Evolutionary conservation across 2,113 vertebrate genomes (phyloP), one percentile per base, ranked within the genome.

Genomic region (Atlantisia rogersi): DNA sequence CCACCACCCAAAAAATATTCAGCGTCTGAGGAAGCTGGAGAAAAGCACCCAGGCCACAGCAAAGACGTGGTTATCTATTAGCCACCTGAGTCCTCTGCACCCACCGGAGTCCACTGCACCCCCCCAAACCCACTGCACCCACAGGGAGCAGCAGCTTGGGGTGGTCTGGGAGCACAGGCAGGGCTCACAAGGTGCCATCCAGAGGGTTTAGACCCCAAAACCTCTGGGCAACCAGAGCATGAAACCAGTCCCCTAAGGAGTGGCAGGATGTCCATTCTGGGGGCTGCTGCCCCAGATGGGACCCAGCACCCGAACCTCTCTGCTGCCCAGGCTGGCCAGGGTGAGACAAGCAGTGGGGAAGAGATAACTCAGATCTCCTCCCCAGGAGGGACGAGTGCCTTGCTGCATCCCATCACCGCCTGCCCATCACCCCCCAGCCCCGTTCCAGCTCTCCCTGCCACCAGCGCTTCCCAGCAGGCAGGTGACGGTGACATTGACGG

Each of bases 121-220:
- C 17, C 11, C 6, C 11, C 32, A 7, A 70, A 50, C 10, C 48
- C 62, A 3, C 21, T 52, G 42, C 10, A 52, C 24, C 63, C 40
- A 12, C 39, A 80, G 19, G 0, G 0, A 18, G 19, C n/a, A 73
- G 55, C 55, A 88, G 28, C 29, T 77, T 0, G 0, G 55, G 55
- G 40, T 67, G 62, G 11, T 71, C 75, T 5, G 5, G 15, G 7
- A 87, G 53, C 39, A 78, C 25, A 39, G 60, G 21, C 39, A 73
- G 69, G 25, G 50, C 20, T 76, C 52, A 37, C 1, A 2, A 59
- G 58, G 3, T 68, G 24, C 31, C 44, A 13, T 15, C 25, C 74
- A 42, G 17, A 21, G n/a, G 11, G 5, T 26, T 15, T 42, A 40
- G 21, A 73, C 11, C 12, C 68, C n/a, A 40, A 78, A 82, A 71